phyloP scores from a whole-genome alignment of 2,113 vertebrate species.

The Microtus oregoni region DNA sequence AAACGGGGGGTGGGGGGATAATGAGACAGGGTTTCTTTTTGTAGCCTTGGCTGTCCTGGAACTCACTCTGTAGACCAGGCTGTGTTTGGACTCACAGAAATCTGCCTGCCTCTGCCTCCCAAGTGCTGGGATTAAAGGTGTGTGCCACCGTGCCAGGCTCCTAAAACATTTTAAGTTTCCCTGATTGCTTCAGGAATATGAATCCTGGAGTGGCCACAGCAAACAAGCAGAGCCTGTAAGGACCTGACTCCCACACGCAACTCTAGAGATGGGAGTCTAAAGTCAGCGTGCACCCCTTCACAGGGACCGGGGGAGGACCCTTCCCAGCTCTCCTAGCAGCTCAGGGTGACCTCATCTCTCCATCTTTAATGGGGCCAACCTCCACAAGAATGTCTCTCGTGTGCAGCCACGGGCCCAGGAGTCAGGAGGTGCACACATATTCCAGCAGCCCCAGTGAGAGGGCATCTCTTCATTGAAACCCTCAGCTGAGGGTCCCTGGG shows the following conservation, averaged over 20 bases:
- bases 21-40: too few species aligned
- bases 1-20: background rate
- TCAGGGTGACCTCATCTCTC: background rate
- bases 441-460: background rate
- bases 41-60: background rate
- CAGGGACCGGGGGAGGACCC: background rate
- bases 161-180: too few species aligned
- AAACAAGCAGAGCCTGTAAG: background rate
- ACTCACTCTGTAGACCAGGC: too few species aligned
- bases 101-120: background rate
- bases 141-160: background rate
- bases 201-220: background rate
- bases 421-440: background rate
- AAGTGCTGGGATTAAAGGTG: background rate
- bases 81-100: background rate
- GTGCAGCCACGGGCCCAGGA: background rate
- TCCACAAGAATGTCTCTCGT: background rate
- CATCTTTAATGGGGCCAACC: too few species aligned
- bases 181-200: background rate
- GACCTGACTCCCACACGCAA: background rate
- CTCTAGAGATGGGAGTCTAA: background rate
- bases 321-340: background rate
- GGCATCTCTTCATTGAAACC: background rate
- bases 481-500: background rate
- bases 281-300: background rate